Evolutionary conservation across 2,888 invertebrate species (phyloP).

Genomic region (Pterostichus madidus): DNA sequence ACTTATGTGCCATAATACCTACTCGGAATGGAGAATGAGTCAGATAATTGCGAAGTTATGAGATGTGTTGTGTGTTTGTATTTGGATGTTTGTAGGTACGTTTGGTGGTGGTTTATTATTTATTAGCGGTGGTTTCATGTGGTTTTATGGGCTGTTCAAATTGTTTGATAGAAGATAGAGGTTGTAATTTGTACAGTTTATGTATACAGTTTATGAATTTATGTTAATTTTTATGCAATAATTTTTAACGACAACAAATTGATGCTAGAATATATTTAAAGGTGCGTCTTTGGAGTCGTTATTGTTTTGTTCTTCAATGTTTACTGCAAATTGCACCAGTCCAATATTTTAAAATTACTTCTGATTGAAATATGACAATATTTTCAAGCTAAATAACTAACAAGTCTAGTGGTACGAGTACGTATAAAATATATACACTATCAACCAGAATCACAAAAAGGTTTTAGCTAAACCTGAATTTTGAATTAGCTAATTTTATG

Average conservation of each 20-base stretch:
- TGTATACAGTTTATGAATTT: not conserved
- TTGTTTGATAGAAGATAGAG: conserved; percentile 2
- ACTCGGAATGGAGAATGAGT: conserved; percentile 1
- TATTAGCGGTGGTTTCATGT: conserved; percentile 1
- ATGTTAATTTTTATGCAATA: not conserved
- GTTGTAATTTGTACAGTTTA: not conserved
- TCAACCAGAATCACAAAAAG: no score
- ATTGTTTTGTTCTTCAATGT: no score
- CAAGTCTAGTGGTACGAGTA: no score
- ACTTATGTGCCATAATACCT: conserved; percentile 6
- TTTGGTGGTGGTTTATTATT: conserved; percentile 8
- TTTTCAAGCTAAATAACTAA: not conserved
- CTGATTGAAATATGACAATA: no score
- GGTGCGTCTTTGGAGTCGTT: not conserved
- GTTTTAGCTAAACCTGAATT: no score
- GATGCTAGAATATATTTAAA: not conserved
- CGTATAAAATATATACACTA: no score
- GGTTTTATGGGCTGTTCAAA: not conserved
- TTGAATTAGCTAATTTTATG: no score
- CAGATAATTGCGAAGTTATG: conserved; percentile 5
- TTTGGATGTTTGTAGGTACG: not conserved
- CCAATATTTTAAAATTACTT: no score
- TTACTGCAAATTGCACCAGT: no score
- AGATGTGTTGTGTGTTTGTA: not conserved
- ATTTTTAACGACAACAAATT: conserved; percentile 2